Percentiles rank a stretch among this genome's conserved stretches.
phyloP scores from a whole-genome alignment of 37 sponge, comb jelly and placozoan genomes.

The Hormiphora californensis region DNA sequence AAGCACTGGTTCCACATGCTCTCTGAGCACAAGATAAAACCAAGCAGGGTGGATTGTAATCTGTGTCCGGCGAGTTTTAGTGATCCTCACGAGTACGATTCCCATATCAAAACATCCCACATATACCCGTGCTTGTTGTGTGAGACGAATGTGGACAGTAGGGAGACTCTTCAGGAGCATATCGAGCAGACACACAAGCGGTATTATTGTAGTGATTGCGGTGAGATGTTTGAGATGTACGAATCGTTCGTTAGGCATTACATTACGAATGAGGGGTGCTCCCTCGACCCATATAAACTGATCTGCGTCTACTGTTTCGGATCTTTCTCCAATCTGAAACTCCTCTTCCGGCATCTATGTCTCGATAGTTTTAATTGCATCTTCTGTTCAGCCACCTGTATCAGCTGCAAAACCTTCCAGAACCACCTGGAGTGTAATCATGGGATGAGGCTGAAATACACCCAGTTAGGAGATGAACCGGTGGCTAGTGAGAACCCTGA shows the following conservation, averaged over 20 bases:
- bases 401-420: constrained; percentile 33
- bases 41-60: constrained; percentile 36
- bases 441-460: background rate
- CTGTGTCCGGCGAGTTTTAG: constrained; percentile 2
- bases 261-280: constrained; percentile 47
- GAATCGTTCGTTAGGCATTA: constrained; percentile 25
- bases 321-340: constrained; percentile 31
- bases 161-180: constrained; percentile 36
- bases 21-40: constrained; percentile 13
- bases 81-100: constrained; percentile 22
- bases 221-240: constrained; percentile 4
- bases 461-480: background rate
- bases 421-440: background rate
- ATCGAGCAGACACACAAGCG: constrained; percentile 7
- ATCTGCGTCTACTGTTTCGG: constrained; percentile 29
- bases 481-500: background rate
- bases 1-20: constrained; percentile 8
- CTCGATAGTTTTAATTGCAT: constrained; percentile 49
- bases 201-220: constrained; percentile 39
- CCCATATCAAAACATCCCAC: constrained; percentile 13
- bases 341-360: constrained; percentile 41
- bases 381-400: constrained; percentile 8
- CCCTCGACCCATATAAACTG: constrained; percentile 49
- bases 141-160: constrained; percentile 3
- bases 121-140: constrained; percentile 34